Conservation (phyloP, 2,888 invertebrate species). For the Slavum lentiscoides region DNA sequence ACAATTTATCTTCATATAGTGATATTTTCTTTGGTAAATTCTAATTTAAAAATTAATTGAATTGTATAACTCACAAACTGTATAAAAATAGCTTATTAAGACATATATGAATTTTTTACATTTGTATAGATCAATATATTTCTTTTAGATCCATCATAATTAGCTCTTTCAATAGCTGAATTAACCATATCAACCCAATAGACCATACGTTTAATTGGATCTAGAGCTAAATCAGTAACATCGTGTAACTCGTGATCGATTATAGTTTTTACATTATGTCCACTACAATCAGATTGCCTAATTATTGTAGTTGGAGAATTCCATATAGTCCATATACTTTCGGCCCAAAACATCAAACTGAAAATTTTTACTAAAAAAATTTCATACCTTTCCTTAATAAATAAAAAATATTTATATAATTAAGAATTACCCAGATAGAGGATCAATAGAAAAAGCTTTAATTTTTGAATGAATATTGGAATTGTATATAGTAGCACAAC, state of each 20-base stretch:
- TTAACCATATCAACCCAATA: constrained; percentile 76
- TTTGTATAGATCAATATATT: constrained; percentile 60
- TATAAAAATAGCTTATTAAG: background rate
- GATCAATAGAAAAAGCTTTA: constrained; percentile 69
- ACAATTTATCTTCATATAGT: constrained; percentile 74
- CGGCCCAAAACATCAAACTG: constrained; percentile 61
- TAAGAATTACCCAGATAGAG: constrained; percentile 59
- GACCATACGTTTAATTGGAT: constrained; percentile 66
- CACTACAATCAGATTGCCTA: constrained; percentile 64
- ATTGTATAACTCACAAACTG: background rate
- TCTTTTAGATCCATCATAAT: constrained; percentile 63
- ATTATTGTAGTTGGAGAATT: constrained; percentile 57
- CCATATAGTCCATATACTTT: constrained; percentile 57
- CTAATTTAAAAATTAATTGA: constrained; percentile 55
- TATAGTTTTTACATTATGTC: constrained; percentile 61
- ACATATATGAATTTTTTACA: constrained; percentile 48
- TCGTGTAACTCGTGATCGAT: constrained; percentile 61
- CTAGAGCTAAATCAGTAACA: constrained; percentile 67
- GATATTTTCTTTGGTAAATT: constrained; percentile 55
- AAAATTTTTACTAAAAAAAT: constrained; percentile 21
- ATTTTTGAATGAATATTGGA: constrained; percentile 63
- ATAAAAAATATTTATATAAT: background rate
- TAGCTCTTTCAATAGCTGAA: constrained; percentile 63
- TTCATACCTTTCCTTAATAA: background rate
- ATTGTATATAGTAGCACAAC: constrained; percentile 65